Evolutionary conservation across 2,888 invertebrate genomes (phyloP), one percentile per base, ranked within the genome.

Genomic region (Hedya salicella): DNA sequence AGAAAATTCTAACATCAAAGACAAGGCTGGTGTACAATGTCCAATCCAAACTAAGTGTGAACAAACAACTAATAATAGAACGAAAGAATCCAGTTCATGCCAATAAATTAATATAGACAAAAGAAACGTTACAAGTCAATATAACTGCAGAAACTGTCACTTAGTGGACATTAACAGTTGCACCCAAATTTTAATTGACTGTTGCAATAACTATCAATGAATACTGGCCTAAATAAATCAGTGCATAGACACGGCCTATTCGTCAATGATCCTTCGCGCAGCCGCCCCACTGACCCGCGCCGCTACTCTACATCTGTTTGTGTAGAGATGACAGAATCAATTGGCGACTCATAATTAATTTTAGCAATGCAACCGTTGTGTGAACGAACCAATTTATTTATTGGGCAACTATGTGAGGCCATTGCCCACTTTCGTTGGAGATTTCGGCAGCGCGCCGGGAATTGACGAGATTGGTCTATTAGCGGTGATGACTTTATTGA

Each of bases 281-380:
- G 70, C 52, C 73, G 86, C 71, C 77, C 87, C 70, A 88, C 73
- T 88, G 77, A 88, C 88, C 86, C 74, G 71, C 71, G 70, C 67
- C 49, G 54, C 65, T 16, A 32, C 52, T 65, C 69, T 71, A 77
- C 86, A 89, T 89, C 75, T 85, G 77, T 89, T 79, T 83, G 71
- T 78, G 81, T 88, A 78, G 73, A 84, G 78, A 74, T 84, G 90
- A 88, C 89, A 88, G 80, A 69, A 72, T 60, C 87, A 89, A 89
- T 89, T 89, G 87, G 74, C 75, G 68, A 71, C 73, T 77, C 74
- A 77, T 83, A 85, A 89, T 88, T 88, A 86, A 80, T 88, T 88
- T 88, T 85, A 84, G 85, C 84, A 77, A 80, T 74, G 53, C 63
- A 70, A 70, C 68, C 70, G 72, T 54, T 57, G 77, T 75, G 80